Conservation (phyloP, 1,140 invertebrate genomes). For the Anadara kagoshimensis region DNA sequence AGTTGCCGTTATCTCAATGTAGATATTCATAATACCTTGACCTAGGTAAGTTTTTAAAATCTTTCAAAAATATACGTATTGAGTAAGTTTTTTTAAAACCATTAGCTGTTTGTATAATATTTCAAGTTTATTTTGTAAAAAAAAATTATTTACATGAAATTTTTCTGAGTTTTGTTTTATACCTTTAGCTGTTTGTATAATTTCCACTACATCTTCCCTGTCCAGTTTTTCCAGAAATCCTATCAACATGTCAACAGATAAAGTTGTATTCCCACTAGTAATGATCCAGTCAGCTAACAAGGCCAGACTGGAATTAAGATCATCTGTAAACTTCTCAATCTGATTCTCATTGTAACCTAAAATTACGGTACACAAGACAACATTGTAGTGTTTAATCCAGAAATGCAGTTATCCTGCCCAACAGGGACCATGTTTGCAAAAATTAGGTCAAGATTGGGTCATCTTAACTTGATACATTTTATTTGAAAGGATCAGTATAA, state of each 20-base stretch:
- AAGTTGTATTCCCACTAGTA: conserved; percentile 73
- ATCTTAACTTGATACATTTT: too few species aligned
- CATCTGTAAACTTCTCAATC: conserved; percentile 71
- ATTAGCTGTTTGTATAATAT: too few species aligned
- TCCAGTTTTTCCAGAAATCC: conserved; percentile 72
- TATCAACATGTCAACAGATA: conserved; percentile 74
- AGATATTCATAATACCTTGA: too few species aligned
- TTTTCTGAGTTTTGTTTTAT: conserved; percentile 1
- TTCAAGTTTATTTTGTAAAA: too few species aligned
- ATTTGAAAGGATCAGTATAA: too few species aligned
- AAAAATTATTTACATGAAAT: too few species aligned
- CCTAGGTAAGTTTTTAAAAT: too few species aligned
- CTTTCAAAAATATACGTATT: too few species aligned
- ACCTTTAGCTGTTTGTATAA: conserved; percentile 71
- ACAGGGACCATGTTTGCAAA: not conserved
- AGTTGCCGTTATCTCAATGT: too few species aligned
- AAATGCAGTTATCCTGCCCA: not conserved
- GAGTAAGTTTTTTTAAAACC: too few species aligned
- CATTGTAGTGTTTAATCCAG: not conserved
- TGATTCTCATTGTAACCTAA: conserved; percentile 72
- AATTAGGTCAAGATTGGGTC: not conserved
- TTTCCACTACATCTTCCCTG: conserved; percentile 71
- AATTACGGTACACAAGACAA: conserved; percentile 9
- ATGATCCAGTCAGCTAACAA: conserved; percentile 75
- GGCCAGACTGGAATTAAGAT: conserved; percentile 72